Base-by-base conservation (phyloP, 2,888 invertebrate species). In the Parnassius mnemosyne region DNA sequence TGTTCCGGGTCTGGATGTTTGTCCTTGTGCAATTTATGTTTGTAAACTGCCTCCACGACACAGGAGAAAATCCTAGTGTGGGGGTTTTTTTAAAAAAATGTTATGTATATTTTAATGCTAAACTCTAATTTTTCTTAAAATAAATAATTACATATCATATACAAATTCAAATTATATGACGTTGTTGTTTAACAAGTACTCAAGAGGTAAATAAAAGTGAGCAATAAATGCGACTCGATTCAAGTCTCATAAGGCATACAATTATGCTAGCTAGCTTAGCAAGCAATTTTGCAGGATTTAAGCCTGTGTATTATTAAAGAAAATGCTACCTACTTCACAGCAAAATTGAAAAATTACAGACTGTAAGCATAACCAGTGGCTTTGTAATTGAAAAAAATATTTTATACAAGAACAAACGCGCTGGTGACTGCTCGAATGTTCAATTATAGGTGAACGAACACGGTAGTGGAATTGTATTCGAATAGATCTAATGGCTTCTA, bases 311-410 rank as follows among this genome's bases (percentile, higher is more conserved):
- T 54, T 60, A 64, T 69, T 65, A 68, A 72, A 72, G 69, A 65
- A 64, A 67, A 63, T 53, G 66, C 70, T 72, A 77, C 20, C 70
- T 72, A 77, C 20, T 53, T 20, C 50, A 57, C 47, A 47, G 13
- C 42, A 47, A 78, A 84, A 80, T 74, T 73, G 73, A 74, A 65
- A 82, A 83, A 87, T 87, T 83, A 84, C 77, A 83, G 77, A 69
- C 70, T 70, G 66, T 61, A 63, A 65, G 62, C 66, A 64, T 69
- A 71, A 69, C 68, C 65, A 61, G 64, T 68, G 65, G 69, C 69
- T 72, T 63, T 70, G 75, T 84, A 83, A 86, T 84, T 82, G 80
- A 72, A 77, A 78, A 79, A 75, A 71, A 57, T 64, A 64, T 47
- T 69, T 74, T 69, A 69, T 64, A 68, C 78, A 78, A 77, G 71